phyloP scores from a whole-genome alignment of 2,888 invertebrate genomes.

The Gandaritis pyraliata region DNA sequence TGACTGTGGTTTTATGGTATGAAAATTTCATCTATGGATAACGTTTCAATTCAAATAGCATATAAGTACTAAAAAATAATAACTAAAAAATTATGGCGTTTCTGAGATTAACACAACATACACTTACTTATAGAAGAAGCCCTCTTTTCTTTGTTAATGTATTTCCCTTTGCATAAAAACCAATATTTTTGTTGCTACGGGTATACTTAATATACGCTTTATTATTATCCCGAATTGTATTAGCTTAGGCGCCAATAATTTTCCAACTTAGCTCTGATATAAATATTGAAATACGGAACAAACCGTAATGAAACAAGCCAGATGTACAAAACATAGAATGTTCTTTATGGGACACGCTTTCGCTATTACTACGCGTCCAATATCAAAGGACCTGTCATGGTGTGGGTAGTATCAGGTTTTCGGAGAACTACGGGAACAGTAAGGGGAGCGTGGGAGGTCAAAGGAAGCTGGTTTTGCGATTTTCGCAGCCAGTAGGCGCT shows the following conservation, averaged over 20 bases:
- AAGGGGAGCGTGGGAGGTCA: conserved; percentile 45
- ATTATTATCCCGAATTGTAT: conserved; percentile 32
- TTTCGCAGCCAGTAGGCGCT: conserved; percentile 55
- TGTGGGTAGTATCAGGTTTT: conserved; percentile 40
- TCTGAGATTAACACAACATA: no score
- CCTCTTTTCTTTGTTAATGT: not conserved
- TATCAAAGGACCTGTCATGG: conserved; percentile 60
- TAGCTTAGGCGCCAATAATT: conserved; percentile 44
- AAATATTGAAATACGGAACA: conserved; percentile 54
- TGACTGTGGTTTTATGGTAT: no score
- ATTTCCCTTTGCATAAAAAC: conserved; percentile 14
- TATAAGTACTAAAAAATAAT: no score
- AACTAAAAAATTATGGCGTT: no score
- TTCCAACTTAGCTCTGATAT: conserved; percentile 46
- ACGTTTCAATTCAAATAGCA: no score
- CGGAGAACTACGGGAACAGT: conserved; percentile 48
- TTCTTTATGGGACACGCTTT: conserved; percentile 78
- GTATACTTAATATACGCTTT: conserved; percentile 5
- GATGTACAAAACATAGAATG: conserved; percentile 76
- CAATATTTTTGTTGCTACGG: conserved; percentile 27
- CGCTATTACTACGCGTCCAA: conserved; percentile 69
- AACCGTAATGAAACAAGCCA: conserved; percentile 74
- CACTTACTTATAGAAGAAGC: not conserved
- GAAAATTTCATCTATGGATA: no score
- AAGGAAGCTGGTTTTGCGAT: conserved; percentile 52